Conservation (phyloP, 2,888 invertebrate species). For the Ichneumon xanthorius region DNA sequence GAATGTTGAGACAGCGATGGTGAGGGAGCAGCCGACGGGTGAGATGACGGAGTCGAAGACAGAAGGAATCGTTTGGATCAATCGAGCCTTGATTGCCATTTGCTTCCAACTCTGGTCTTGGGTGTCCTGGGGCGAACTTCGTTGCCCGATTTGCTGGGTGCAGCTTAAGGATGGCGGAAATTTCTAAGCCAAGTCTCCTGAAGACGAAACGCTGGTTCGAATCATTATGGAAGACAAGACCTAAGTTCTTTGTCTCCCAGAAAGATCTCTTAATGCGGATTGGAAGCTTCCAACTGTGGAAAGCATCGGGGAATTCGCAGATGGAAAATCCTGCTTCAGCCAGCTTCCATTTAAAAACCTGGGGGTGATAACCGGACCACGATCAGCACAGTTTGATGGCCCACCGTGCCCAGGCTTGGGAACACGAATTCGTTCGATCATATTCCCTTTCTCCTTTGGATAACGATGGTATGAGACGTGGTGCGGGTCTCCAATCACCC, state of each 20-base stretch:
- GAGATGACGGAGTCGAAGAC: neutral
- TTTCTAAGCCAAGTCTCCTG: neutral
- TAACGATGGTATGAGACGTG: neutral
- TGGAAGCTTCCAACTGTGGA: neutral
- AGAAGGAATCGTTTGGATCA: conserved; percentile 25
- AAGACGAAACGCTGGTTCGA: neutral
- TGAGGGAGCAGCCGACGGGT: neutral
- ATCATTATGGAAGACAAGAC: neutral
- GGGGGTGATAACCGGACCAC: neutral
- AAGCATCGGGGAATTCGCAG: neutral
- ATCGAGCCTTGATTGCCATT: neutral
- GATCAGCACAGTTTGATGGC: neutral
- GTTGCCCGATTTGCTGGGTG: neutral
- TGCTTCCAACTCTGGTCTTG: neutral
- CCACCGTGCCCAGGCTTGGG: neutral
- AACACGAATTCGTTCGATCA: conserved; percentile 1
- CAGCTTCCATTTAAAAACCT: conserved; percentile 7
- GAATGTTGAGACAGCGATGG: conserved; percentile 41
- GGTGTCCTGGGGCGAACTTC: neutral
- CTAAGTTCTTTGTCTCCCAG: neutral
- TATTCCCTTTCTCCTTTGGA: conserved; percentile 38
- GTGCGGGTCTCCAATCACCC: conserved; percentile 55
- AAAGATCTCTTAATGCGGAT: neutral
- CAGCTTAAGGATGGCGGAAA: neutral
- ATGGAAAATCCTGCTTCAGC: conserved; percentile 1